phyloP scores from a whole-genome alignment of 30 jellyfish, hydroid and myxozoan genomes.

The Aurelia sp. region DNA sequence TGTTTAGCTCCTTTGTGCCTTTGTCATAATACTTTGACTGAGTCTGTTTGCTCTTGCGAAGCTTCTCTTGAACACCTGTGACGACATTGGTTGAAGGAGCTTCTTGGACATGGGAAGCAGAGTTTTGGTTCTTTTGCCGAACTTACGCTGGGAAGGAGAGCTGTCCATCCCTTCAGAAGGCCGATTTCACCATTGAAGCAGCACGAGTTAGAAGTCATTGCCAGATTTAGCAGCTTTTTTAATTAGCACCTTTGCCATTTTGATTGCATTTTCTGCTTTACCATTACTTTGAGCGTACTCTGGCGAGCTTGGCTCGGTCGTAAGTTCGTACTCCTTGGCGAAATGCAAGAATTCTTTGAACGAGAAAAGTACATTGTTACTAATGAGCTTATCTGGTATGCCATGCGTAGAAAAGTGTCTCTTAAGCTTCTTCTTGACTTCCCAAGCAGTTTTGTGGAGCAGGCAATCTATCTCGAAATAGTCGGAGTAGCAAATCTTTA shows the following conservation, averaged over 20 bases:
- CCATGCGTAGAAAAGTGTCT: slow-evolving; percentile 40
- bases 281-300: too few relatives aligned
- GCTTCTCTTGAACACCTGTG: slow-evolving; percentile 27
- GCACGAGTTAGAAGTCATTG: too few relatives aligned
- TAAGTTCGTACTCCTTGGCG: too few relatives aligned
- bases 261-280: too few relatives aligned
- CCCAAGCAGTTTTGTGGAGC: neutral
- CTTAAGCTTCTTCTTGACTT: slow-evolving; percentile 10
- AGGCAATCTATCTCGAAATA: too few relatives aligned
- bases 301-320: too few relatives aligned
- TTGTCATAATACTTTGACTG: slow-evolving; percentile 36
- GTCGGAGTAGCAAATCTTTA: neutral
- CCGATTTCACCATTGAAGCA: too few relatives aligned
- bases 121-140: too few relatives aligned
- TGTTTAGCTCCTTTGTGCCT: slow-evolving; percentile 23
- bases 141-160: too few relatives aligned
- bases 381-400: slow-evolving; percentile 48
- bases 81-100: slow-evolving; percentile 24
- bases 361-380: neutral
- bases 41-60: neutral
- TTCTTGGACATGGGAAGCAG: neutral
- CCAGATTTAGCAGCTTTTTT: too few relatives aligned
- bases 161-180: too few relatives aligned
- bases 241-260: too few relatives aligned
- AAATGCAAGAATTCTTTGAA: neutral